Conservation (phyloP, 2,113 vertebrate species). For the Poicephalus gulielmi region DNA sequence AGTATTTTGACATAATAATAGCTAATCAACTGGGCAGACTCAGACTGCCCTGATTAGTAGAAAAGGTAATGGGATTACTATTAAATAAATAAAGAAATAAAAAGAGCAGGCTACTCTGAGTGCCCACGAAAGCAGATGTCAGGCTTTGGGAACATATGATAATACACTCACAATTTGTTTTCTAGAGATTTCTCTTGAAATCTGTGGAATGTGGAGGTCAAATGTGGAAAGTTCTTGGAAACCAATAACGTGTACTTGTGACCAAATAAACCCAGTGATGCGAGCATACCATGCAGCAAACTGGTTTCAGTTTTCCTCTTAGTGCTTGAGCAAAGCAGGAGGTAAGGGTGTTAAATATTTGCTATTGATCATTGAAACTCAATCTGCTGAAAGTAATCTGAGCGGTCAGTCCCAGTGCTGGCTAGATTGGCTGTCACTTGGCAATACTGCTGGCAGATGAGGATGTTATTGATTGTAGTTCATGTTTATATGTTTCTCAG, state of each 20-base stretch:
- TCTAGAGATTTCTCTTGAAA: not conserved
- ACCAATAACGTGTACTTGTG: not conserved
- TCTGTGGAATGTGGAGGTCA: not conserved
- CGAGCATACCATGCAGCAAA: not conserved
- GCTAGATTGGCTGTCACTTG: not conserved
- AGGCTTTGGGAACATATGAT: not conserved
- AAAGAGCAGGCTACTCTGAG: not conserved
- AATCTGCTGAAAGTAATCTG: not conserved
- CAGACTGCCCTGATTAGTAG: conserved; percentile 16
- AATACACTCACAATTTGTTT: not conserved
- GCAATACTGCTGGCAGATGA: not conserved
- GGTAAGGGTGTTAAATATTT: not conserved
- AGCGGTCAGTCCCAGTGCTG: not conserved
- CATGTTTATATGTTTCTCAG: not conserved
- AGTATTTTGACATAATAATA: conserved; percentile 55
- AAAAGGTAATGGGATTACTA: conserved; percentile 50
- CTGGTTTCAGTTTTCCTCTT: not conserved
- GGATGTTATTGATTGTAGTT: not conserved
- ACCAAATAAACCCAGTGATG: not conserved
- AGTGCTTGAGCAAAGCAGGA: not conserved
- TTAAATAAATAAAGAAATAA: not conserved
- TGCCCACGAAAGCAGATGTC: not conserved
- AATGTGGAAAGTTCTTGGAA: not conserved
- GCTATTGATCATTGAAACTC: not conserved
- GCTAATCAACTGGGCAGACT: conserved; percentile 52